These are phyloP conservation scores for Sarcoramphus papa DNA, from an alignment of 2,797 vertebrate genomes.

Conservation along the genomic window DNA sequence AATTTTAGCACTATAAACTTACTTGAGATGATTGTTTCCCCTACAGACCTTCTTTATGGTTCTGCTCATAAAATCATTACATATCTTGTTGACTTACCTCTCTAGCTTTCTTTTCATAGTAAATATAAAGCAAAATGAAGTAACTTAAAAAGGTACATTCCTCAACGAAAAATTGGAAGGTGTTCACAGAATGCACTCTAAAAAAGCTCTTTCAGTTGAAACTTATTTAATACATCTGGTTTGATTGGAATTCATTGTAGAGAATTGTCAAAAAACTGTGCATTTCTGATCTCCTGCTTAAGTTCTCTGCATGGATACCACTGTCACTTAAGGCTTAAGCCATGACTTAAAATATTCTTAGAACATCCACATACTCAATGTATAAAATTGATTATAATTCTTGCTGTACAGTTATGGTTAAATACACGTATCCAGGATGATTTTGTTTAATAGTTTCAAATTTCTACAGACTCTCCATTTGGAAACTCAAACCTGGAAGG, in stretches of 20 bases:
- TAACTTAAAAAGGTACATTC: not conserved
- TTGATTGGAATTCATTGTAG: not conserved
- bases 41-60: not conserved
- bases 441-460: not conserved
- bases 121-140: not conserved
- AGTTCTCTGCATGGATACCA: not conserved
- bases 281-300: not conserved
- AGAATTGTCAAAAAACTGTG: not conserved
- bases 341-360: not conserved
- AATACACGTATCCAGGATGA: not conserved
- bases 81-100: not conserved
- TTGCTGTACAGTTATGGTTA: not conserved
- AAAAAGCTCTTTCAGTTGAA: not conserved
- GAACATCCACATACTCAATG: not conserved
- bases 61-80: slow-evolving; percentile 31
- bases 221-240: not conserved
- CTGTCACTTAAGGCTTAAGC: not conserved
- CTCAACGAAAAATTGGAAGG: not conserved
- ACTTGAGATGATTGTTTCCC: not conserved
- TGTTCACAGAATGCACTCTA: not conserved
- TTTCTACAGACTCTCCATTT: not conserved
- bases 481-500: not conserved
- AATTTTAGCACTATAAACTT: slow-evolving; percentile 50
- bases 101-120: not conserved
- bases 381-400: not conserved